Percentiles rank a stretch among this genome's conserved stretches.
phyloP scores from a whole-genome alignment of 2,888 invertebrate genomes.

The Polia nebulosa region DNA sequence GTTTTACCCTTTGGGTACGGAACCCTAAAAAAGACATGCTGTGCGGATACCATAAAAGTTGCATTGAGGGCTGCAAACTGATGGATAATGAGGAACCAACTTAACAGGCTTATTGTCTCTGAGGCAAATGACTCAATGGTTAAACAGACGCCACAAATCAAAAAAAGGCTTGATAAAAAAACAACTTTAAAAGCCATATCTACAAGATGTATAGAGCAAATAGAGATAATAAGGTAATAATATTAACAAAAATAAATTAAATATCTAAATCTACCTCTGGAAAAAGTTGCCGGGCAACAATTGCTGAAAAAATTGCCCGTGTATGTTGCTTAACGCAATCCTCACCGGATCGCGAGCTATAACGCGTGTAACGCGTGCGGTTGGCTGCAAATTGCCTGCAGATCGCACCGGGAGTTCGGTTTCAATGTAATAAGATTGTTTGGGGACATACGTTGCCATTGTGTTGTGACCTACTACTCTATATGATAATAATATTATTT shows the following conservation, averaged over 20 bases:
- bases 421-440: constrained; percentile 51
- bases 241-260: not conserved
- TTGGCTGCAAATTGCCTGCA: constrained; percentile 62
- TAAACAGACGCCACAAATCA: too few relatives aligned
- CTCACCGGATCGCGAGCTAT: constrained; percentile 25
- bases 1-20: too few relatives aligned
- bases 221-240: not conserved
- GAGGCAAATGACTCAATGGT: too few relatives aligned
- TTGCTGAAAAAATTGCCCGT: constrained; percentile 20
- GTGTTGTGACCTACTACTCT: not conserved
- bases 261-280: not conserved
- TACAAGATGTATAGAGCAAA: not conserved
- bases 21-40: too few relatives aligned
- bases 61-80: too few relatives aligned
- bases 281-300: not conserved
- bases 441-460: constrained; percentile 35
- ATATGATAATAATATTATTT: too few relatives aligned
- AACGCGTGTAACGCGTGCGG: constrained; percentile 57
- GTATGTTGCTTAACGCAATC: constrained; percentile 8
- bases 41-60: too few relatives aligned
- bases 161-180: too few relatives aligned
- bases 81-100: too few relatives aligned
- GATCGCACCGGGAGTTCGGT: constrained; percentile 47
- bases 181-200: too few relatives aligned
- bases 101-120: too few relatives aligned